Evolutionary conservation across 1,140 invertebrate species (phyloP).

Genomic region (Hormaphis cornu): DNA sequence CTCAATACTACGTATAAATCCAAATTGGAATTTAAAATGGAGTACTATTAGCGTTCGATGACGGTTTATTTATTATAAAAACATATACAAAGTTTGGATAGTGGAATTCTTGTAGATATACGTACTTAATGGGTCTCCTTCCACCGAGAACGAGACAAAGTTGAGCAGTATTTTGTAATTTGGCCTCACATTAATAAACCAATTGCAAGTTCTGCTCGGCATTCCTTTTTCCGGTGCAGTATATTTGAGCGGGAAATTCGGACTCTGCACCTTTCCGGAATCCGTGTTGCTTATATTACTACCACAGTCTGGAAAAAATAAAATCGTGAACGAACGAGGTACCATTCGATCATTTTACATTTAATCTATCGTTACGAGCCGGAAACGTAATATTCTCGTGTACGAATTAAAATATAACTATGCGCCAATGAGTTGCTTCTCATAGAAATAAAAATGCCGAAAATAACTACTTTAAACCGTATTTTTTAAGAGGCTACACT

Average conservation of each 20-base stretch:
- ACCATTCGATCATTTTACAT: not conserved
- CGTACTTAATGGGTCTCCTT: conserved; percentile 74
- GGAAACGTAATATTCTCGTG: no score
- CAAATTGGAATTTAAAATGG: no score
- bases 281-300: conserved; percentile 75
- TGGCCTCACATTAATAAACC: conserved; percentile 75
- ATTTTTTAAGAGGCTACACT: no score
- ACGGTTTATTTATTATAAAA: no score
- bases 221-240: conserved; percentile 61
- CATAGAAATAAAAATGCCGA: no score
- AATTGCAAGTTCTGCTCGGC: conserved; percentile 79
- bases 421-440: no score
- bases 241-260: conserved; percentile 78
- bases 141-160: conserved; percentile 77
- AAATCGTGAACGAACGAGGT: not conserved
- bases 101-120: conserved; percentile 2
- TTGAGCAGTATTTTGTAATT: conserved; percentile 74
- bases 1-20: no score
- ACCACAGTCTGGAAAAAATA: conserved; percentile 69
- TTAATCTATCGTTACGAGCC: no score
- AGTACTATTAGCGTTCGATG: no score
- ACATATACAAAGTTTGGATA: no score
- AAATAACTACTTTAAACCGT: no score
- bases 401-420: no score
- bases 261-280: conserved; percentile 64